Base-by-base conservation (phyloP, 2,888 invertebrate genomes). In the Sthenelais limicola region DNA sequence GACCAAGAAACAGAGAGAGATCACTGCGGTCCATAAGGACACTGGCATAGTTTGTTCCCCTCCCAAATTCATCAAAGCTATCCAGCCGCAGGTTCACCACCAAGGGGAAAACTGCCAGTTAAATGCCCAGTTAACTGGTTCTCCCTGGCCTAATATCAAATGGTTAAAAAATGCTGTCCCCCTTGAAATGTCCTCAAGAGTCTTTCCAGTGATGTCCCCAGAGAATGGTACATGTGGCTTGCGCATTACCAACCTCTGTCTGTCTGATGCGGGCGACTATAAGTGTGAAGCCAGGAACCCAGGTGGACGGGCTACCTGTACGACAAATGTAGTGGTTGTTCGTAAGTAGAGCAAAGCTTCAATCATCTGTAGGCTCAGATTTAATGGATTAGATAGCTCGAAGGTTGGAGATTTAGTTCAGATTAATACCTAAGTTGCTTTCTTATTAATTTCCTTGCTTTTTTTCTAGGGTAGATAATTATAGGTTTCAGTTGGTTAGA, bases 281-380 rank as follows among this genome's bases (percentile, higher is more conserved):
- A 96, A 96, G 12, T 96, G 96, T 85, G 91, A 95, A 75, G 97
- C 97, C 21, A 93, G 93, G 0, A 98, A 97, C 86, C 89, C 94
- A 47, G 91, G 95, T 33, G 98, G 98, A 54, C 91, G 92, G 74
- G 96, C 95, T 3, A 93, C 93, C 83, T 93, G 93, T 0, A 90
- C 90, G 49, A 94, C 93, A 12, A 89, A 87, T 15, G 87, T 95
- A 12, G 90, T 90, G 15, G 93, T 95, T 0, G 92, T 92, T 85
- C 71, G 71, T 71, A 62, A 71, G 71, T 71, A 68, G 47, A 68
- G 62, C 62, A n/a, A 74, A 48, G 74, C 35, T 38, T 1, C 15
- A 62, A 18, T 28, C 35, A 24, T 62, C 35, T 28, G 33, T 30
- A 56, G 32, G 30, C 56, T 32, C 24, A 52, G 52, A n/a, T n/a